Percentiles rank a stretch among this genome's conserved stretches.
These are phyloP conservation scores for Bufotes viridis DNA, from an alignment of 2,797 vertebrate genomes.

Conservation along the genomic window DNA sequence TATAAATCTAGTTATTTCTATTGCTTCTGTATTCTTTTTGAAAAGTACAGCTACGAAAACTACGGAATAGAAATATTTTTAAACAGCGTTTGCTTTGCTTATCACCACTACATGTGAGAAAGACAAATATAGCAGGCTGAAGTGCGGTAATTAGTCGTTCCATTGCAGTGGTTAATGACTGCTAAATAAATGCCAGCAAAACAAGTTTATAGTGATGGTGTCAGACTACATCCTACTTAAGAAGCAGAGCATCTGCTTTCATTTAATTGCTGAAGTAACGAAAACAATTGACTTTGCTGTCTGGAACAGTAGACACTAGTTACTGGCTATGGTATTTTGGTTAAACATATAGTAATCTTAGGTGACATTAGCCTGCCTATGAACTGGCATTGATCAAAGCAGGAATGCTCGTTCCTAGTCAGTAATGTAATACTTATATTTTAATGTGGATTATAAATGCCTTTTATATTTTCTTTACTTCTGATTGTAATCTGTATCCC, in stretches of 20 bases:
- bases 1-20: not conserved
- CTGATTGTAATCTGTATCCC: not conserved
- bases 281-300: conserved; percentile 61
- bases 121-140: conserved; percentile 53
- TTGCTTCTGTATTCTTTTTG: not conserved
- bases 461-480: not conserved
- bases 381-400: not conserved
- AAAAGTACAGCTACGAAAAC: not conserved
- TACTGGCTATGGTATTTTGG: conserved; percentile 12
- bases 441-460: not conserved
- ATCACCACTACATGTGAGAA: conserved; percentile 17
- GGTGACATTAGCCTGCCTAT: not conserved
- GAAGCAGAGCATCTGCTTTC: conserved; percentile 64
- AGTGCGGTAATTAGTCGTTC: conserved; percentile 63
- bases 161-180: conserved; percentile 55
- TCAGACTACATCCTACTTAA: conserved; percentile 56
- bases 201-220: conserved; percentile 61
- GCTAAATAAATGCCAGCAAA: conserved; percentile 67
- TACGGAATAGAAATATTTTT: not conserved
- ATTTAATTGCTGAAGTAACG: conserved; percentile 67
- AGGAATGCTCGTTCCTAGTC: not conserved
- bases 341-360: not conserved
- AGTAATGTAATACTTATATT: conserved; percentile 8
- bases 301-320: conserved; percentile 56
- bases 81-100: not conserved